Evolutionary conservation across 2,797 vertebrate species (phyloP).

Genomic region (Pangasius larnaudii): DNA sequence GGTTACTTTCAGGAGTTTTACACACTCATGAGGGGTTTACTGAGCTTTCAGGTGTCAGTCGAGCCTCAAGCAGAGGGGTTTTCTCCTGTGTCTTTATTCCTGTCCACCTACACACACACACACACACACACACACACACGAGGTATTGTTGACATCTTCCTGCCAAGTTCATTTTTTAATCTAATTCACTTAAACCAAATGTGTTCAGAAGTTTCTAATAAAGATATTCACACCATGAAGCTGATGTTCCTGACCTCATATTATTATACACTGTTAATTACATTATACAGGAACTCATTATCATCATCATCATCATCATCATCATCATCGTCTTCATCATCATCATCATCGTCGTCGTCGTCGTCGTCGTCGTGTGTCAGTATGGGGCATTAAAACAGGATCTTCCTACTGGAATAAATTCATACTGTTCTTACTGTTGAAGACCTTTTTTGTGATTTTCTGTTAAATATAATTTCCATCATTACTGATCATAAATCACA

Average conservation of each 20-base stretch:
- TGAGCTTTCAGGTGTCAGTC: not conserved
- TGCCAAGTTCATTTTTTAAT: not conserved
- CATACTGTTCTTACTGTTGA: not conserved
- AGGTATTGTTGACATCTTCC: not conserved
- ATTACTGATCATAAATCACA: not conserved
- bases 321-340: no score
- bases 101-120: slow-evolving; percentile 8
- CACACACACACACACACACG: not conserved
- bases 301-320: no score
- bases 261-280: no score
- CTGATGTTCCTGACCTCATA: no score
- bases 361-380: not conserved
- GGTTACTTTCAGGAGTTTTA: not conserved
- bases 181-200: not conserved
- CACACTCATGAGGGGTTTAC: not conserved
- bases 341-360: no score
- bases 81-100: not conserved
- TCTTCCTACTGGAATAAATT: not conserved
- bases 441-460: no score
- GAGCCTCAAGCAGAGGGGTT: not conserved
- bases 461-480: not conserved
- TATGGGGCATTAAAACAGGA: not conserved
- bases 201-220: not conserved
- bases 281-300: no score
- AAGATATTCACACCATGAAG: no score